Evolutionary conservation across 2,888 invertebrate species (phyloP).

Genomic region (Eurytoma californica): DNA sequence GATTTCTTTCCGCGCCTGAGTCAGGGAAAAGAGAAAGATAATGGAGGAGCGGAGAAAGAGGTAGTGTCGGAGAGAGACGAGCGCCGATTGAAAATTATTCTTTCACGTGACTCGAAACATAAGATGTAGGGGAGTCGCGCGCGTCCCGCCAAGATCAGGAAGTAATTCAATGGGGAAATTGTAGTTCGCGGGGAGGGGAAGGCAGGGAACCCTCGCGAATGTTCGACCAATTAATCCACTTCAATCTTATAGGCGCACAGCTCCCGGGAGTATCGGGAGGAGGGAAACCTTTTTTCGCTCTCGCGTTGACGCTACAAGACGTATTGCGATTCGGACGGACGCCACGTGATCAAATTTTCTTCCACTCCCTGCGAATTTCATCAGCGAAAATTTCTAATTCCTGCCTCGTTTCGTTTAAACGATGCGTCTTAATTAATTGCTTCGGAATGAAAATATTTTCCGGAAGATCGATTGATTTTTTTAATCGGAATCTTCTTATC

Average conservation of each 20-base stretch:
- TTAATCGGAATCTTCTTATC: too few species aligned
- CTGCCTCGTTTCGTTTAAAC: background rate
- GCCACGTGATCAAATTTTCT: constrained; percentile 49
- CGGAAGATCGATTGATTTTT: background rate
- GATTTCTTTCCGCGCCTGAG: too few species aligned
- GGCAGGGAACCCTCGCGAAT: constrained; percentile 67
- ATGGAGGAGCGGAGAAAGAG: constrained; percentile 6
- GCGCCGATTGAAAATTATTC: constrained; percentile 57
- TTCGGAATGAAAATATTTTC: background rate
- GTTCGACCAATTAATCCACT: constrained; percentile 73
- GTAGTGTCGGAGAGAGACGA: constrained; percentile 21
- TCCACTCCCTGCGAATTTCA: constrained; percentile 17
- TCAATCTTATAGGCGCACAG: constrained; percentile 65
- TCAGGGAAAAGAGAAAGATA: background rate
- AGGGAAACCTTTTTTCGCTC: constrained; percentile 55
- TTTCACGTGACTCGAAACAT: constrained; percentile 55
- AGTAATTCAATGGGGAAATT: constrained; percentile 53
- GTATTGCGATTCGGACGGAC: constrained; percentile 65
- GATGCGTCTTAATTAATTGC: background rate
- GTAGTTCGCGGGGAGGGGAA: constrained; percentile 44
- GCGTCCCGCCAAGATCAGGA: constrained; percentile 68
- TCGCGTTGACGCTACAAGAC: constrained; percentile 64
- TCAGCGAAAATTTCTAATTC: constrained; percentile 45
- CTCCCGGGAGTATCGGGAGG: constrained; percentile 64
- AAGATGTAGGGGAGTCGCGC: constrained; percentile 41